Evolutionary conservation across 2,888 invertebrate species (phyloP).

Genomic region (Himalopsyche kuldschensis): DNA sequence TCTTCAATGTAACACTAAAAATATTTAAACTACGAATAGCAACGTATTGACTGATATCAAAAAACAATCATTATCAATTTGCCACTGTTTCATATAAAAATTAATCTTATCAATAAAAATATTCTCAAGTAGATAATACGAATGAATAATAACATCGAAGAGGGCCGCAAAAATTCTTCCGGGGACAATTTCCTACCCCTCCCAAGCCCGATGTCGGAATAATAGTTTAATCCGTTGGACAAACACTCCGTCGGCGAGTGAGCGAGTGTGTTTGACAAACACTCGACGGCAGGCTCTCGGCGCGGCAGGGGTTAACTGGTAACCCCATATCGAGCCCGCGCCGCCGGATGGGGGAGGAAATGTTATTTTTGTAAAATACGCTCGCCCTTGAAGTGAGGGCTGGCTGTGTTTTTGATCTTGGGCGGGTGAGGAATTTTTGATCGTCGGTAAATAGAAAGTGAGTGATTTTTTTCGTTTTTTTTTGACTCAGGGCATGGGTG

Average conservation of each 20-base stretch:
- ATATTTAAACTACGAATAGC: too few species aligned
- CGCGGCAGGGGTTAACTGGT: background rate
- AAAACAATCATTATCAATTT: too few species aligned
- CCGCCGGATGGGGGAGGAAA: background rate
- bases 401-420: background rate
- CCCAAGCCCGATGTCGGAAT: background rate
- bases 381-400: background rate
- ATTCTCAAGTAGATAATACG: too few species aligned
- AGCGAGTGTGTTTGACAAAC: slow-evolving; percentile 39
- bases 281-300: slow-evolving; percentile 25
- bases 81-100: too few species aligned
- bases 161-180: too few species aligned
- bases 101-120: too few species aligned
- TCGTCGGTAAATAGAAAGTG: background rate
- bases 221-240: slow-evolving; percentile 25
- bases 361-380: background rate
- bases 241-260: slow-evolving; percentile 25
- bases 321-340: slow-evolving; percentile 1
- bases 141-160: too few species aligned
- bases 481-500: background rate
- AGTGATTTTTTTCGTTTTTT: background rate
- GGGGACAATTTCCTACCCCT: background rate
- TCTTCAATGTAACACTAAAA: too few species aligned
- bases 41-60: too few species aligned
- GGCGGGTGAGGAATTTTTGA: background rate